Percentiles rank a stretch among this genome's conserved stretches.
These are phyloP conservation scores for Clarias batrachus DNA, from an alignment of 2,113 vertebrate species.

Conservation along the genomic window DNA sequence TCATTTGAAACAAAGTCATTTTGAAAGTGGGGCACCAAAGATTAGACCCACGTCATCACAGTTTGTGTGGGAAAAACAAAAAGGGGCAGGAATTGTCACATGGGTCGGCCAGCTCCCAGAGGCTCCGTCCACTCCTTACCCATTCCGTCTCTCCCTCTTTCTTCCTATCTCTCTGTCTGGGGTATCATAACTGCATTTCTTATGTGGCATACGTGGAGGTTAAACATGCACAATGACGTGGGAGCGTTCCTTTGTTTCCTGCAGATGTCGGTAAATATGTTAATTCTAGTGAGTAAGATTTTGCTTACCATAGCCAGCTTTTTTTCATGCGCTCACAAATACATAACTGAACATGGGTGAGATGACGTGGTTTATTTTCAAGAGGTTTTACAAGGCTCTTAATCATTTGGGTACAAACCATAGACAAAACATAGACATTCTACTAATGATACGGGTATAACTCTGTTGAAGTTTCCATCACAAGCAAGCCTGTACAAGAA, in stretches of 20 bases:
- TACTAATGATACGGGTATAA: slow-evolving; percentile 8
- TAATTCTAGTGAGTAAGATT: neutral
- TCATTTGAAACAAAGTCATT: slow-evolving; percentile 73
- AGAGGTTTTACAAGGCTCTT: slow-evolving; percentile 1
- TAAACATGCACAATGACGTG: neutral
- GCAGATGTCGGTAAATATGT: neutral
- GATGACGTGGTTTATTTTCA: slow-evolving; percentile 9
- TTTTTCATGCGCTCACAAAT: slow-evolving; percentile 5
- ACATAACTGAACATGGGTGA: neutral
- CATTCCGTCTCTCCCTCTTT: neutral
- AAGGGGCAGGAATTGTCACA: slow-evolving; percentile 70
- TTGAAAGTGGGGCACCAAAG: slow-evolving; percentile 66
- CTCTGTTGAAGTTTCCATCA: slow-evolving; percentile 23
- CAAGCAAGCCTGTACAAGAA: neutral
- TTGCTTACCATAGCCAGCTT: neutral
- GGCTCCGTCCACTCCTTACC: slow-evolving; percentile 24
- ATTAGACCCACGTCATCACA: slow-evolving; percentile 68
- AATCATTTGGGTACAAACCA: slow-evolving; percentile 4
- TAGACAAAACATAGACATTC: slow-evolving; percentile 21
- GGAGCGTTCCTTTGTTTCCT: neutral
- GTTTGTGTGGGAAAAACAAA: slow-evolving; percentile 87
- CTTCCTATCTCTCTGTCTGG: slow-evolving; percentile 4
- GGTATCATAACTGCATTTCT: slow-evolving; percentile 1
- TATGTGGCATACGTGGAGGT: neutral
- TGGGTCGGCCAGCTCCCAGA: slow-evolving; percentile 82